A percentile compares a stretch with the other conserved stretches of the same genome.
These are phyloP conservation scores for Leptopilina clavipes DNA, from an alignment of 1,140 invertebrate species.

Conservation along the genomic window DNA sequence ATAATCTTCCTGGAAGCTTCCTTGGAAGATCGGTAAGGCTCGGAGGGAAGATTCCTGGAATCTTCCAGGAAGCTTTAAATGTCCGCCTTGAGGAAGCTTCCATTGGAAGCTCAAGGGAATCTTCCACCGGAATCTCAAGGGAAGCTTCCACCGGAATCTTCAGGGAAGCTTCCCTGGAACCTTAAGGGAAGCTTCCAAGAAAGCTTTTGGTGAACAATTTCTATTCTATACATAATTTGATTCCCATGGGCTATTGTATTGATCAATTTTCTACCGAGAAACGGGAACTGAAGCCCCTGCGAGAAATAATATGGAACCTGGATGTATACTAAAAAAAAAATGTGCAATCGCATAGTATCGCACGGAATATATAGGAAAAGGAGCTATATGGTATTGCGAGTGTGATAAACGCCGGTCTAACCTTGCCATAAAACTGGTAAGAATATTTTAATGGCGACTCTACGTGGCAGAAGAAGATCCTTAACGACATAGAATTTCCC, in stretches of 20 bases:
- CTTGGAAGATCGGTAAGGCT: too few species aligned
- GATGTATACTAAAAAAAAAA: slow-evolving; percentile 8
- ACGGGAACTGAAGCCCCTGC: neutral
- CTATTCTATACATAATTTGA: neutral
- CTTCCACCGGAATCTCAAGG: too few species aligned
- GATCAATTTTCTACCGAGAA: neutral
- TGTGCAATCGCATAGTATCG: neutral
- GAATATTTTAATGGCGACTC: slow-evolving; percentile 12
- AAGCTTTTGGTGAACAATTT: too few species aligned
- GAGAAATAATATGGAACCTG: neutral
- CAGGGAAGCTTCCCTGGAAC: too few species aligned
- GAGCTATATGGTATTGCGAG: neutral
- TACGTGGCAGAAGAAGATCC: slow-evolving; percentile 6
- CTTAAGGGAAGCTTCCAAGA: too few species aligned
- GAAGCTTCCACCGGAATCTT: too few species aligned
- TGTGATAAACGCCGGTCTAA: slow-evolving; percentile 10
- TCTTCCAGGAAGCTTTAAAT: too few species aligned
- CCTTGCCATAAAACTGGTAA: slow-evolving; percentile 20
- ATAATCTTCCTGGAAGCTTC: too few species aligned
- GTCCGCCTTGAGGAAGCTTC: too few species aligned
- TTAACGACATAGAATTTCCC: slow-evolving; percentile 20
- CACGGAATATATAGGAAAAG: slow-evolving; percentile 3
- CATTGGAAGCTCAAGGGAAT: too few species aligned
- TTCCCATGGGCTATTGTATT: neutral
- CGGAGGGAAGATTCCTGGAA: too few species aligned